Evolutionary conservation across 2,888 invertebrate species (phyloP).

Genomic region (Chaitophorus viminalis): DNA sequence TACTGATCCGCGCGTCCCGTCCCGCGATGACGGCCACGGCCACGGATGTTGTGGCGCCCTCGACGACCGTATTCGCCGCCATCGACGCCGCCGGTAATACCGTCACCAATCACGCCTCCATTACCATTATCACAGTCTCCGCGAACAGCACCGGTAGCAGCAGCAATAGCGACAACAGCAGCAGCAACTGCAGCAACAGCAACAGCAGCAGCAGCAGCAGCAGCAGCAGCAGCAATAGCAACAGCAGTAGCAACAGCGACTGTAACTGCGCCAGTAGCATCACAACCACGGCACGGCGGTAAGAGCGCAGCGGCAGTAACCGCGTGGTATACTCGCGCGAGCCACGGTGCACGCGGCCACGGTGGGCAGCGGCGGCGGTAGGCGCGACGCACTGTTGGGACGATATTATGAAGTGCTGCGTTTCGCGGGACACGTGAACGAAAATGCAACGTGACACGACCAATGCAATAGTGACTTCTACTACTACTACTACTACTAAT

Average conservation of each 20-base stretch:
- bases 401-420: conserved; percentile 59
- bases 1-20: conserved; percentile 5
- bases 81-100: neutral
- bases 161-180: neutral
- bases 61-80: neutral
- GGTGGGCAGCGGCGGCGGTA: neutral
- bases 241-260: too few relatives aligned
- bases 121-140: neutral
- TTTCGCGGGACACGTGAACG: conserved; percentile 50
- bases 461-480: conserved; percentile 2
- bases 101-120: neutral
- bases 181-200: too few relatives aligned
- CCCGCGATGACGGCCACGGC: conserved; percentile 42
- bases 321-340: neutral
- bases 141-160: neutral
- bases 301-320: neutral
- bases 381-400: conserved; percentile 18
- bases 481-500: neutral
- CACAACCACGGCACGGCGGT: neutral
- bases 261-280: too few relatives aligned
- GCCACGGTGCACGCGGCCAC: neutral
- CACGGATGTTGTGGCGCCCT: neutral
- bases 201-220: neutral
- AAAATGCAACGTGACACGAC: conserved; percentile 40
- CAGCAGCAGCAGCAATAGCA: neutral